Evolutionary conservation across 2,113 vertebrate species (phyloP), one percentile per base, ranked within the genome.

Genomic region (Uria aalge): DNA sequence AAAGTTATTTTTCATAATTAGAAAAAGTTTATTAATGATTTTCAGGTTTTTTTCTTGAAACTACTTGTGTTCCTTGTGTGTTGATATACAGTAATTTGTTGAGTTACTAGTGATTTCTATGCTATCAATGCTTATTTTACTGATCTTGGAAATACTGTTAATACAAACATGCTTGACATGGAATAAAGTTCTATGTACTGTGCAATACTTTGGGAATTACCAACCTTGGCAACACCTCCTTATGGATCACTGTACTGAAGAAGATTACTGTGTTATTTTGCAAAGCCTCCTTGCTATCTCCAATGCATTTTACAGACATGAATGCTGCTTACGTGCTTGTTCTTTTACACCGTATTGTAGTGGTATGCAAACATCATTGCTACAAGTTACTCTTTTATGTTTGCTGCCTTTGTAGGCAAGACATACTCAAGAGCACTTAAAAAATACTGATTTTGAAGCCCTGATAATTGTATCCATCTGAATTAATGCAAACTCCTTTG

Each of bases 1-100:
- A n/a, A 82, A 95, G 71, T 47, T 85, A 94, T 92, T 96, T 83
- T 91, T 94, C 59, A 86, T 73, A 63, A 86, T 66, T 40, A 91
- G 85, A 87, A 75, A 47, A 73, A 53, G 60, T n/a, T 60, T 93
- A 56, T 68, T 91, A 41, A 50, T 32, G 55, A 55, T 67, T 85
- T 64, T 38, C 9, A 17, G 2, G 10, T 40, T 5, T 69, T 92
- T 84, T 84, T 59, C 82, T 64, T 68, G 57, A 94, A 71, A 92
- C 26, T 29, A 64, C 32, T 82, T 87, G 36, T 85, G 18, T 77
- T 79, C 57, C 36, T 89, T 48, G 84, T 84, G 41, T 57, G 62
- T 41, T 75, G 38, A 87, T 94, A 81, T 34, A 55, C 10, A 62
- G 53, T n/a, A 41, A 81, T 87, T 82, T 85, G 22, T 47, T 53